A percentile compares a stretch with the other conserved stretches of the same genome.
Evolutionary conservation across 1,140 invertebrate species (phyloP).

Genomic region (Asobara japonica): DNA sequence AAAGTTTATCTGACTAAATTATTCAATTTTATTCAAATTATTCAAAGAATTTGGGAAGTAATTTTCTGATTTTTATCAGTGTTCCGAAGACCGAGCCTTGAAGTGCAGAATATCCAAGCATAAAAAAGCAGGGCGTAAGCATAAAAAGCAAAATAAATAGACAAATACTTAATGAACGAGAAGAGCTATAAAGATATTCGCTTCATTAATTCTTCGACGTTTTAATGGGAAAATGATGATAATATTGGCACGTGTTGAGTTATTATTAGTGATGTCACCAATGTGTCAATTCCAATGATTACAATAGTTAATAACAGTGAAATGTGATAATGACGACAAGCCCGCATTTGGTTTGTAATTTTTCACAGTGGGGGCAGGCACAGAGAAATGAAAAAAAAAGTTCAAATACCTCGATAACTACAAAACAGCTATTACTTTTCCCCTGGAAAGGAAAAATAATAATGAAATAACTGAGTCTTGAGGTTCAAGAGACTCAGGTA

Average conservation of each 20-base stretch:
- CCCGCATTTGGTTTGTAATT: slow-evolving; percentile 26
- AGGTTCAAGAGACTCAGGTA: neutral
- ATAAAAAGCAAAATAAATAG: neutral
- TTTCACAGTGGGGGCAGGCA: slow-evolving; percentile 39
- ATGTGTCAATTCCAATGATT: neutral
- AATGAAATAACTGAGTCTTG: neutral
- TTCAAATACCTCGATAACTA: slow-evolving; percentile 55
- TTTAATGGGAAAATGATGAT: neutral
- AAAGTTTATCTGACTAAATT: too few relatives aligned
- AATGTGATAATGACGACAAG: neutral
- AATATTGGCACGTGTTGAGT: neutral
- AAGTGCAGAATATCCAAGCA: too few relatives aligned
- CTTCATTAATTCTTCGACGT: neutral
- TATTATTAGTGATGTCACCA: neutral
- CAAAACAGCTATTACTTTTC: slow-evolving; percentile 54
- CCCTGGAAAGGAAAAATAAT: slow-evolving; percentile 49
- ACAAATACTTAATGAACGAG: neutral
- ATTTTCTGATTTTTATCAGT: too few relatives aligned
- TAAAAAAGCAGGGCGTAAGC: neutral
- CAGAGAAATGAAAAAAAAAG: slow-evolving; percentile 48
- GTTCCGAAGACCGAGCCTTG: too few relatives aligned
- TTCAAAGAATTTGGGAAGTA: too few relatives aligned
- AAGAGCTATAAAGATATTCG: neutral
- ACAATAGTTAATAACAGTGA: neutral
- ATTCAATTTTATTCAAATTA: too few relatives aligned